Percentiles rank a stretch among this genome's conserved stretches.
These are phyloP conservation scores for Potamarius usumacintae DNA, from an alignment of 2,113 vertebrate genomes.

Conservation along the genomic window DNA sequence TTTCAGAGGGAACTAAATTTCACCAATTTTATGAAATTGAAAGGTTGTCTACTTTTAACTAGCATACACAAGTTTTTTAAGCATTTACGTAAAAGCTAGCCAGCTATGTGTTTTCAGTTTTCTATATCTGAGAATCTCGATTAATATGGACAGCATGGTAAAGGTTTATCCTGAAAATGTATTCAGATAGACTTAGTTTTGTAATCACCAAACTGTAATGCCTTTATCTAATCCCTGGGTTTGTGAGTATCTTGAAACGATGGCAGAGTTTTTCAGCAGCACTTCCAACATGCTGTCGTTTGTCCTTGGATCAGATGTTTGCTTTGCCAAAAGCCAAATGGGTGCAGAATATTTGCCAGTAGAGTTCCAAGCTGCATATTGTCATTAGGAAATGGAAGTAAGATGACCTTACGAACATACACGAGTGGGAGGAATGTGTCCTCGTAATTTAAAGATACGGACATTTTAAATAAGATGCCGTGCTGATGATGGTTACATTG, in stretches of 20 bases:
- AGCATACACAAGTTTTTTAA: neutral
- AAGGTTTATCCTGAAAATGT: neutral
- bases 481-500: neutral
- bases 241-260: neutral
- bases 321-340: conserved; percentile 1
- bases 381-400: conserved; percentile 14
- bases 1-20: too few species aligned
- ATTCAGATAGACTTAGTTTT: neutral
- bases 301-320: neutral
- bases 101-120: neutral
- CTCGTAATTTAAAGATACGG: neutral
- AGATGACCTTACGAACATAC: neutral
- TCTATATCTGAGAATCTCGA: neutral
- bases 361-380: neutral
- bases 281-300: neutral
- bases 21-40: too few species aligned
- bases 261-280: neutral
- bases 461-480: neutral
- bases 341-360: neutral
- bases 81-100: neutral
- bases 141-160: neutral
- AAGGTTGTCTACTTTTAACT: neutral
- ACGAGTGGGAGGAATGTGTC: neutral
- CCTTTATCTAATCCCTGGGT: neutral
- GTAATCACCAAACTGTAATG: neutral